Evolutionary conservation across 2,888 invertebrate species (phyloP).

Genomic region (Lamellibrachia satsuma): DNA sequence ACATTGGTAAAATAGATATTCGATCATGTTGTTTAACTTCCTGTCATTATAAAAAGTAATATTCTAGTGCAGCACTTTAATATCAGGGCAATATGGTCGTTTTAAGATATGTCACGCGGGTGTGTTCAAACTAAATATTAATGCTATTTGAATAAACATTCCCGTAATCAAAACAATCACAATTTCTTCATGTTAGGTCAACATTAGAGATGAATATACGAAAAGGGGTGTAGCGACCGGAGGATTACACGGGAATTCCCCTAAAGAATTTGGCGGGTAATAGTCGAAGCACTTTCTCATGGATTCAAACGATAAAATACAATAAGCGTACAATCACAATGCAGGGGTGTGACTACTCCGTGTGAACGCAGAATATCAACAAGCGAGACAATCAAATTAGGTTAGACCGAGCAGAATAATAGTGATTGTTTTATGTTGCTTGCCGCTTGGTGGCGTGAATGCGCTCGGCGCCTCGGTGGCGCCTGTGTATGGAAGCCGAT

Average conservation of each 20-base stretch:
- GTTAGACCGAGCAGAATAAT: neutral
- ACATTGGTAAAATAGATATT: neutral
- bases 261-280: neutral
- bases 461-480: neutral
- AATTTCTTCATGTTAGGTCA: neutral
- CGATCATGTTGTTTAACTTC: too few species aligned
- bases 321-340: neutral
- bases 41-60: too few species aligned
- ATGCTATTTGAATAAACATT: too few species aligned
- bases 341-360: neutral
- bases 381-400: neutral
- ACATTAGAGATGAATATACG: neutral
- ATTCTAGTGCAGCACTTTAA: too few species aligned
- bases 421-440: neutral
- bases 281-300: neutral
- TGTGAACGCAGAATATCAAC: neutral
- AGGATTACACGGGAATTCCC: neutral
- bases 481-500: neutral
- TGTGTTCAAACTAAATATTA: too few species aligned
- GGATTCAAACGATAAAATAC: neutral
- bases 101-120: too few species aligned
- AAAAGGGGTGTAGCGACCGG: neutral
- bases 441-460: neutral
- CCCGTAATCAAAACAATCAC: too few species aligned
- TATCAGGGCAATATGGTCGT: too few species aligned